A percentile compares a stretch with the other conserved stretches of the same genome.
phyloP scores from a whole-genome alignment of 1,140 invertebrate genomes.

The Drosophila ogumai region DNA sequence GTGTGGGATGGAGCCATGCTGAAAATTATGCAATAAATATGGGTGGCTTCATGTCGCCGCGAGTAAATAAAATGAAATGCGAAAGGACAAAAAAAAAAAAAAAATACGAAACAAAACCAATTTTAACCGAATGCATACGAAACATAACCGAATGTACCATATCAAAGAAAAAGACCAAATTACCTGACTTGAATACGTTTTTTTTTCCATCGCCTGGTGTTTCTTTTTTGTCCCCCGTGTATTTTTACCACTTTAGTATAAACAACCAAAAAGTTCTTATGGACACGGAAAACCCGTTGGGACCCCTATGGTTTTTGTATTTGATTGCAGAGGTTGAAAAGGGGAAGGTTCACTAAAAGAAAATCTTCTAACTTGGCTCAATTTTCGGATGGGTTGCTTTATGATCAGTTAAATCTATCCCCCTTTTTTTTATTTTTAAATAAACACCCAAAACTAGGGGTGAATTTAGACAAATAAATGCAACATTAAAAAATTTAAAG shows the following conservation, averaged over 20 bases:
- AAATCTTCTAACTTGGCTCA: background rate
- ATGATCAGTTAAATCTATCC: too few relatives aligned
- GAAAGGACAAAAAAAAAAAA: slow-evolving; percentile 4
- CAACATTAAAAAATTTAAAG: too few relatives aligned
- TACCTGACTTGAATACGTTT: slow-evolving; percentile 50
- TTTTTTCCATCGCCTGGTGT: slow-evolving; percentile 12
- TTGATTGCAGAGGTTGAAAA: slow-evolving; percentile 19
- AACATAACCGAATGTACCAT: slow-evolving; percentile 49
- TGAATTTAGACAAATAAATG: too few relatives aligned
- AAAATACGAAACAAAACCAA: slow-evolving; percentile 32
- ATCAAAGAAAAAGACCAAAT: slow-evolving; percentile 57
- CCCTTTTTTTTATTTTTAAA: too few relatives aligned
- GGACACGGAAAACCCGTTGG: slow-evolving; percentile 40
- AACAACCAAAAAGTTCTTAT: slow-evolving; percentile 42
- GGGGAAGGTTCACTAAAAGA: background rate
- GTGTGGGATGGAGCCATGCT: slow-evolving; percentile 3
- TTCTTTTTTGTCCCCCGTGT: slow-evolving; percentile 17
- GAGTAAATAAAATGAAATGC: slow-evolving; percentile 52
- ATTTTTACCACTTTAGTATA: slow-evolving; percentile 42
- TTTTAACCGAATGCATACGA: slow-evolving; percentile 46
- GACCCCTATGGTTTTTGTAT: slow-evolving; percentile 29
- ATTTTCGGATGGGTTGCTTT: background rate
- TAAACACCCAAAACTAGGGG: too few relatives aligned
- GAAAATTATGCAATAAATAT: slow-evolving; percentile 71
- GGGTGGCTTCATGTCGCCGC: slow-evolving; percentile 33